Evolutionary conservation across 2,797 vertebrate genomes (phyloP), one percentile per base, ranked within the genome.

Genomic region (Gobio occitaniae): DNA sequence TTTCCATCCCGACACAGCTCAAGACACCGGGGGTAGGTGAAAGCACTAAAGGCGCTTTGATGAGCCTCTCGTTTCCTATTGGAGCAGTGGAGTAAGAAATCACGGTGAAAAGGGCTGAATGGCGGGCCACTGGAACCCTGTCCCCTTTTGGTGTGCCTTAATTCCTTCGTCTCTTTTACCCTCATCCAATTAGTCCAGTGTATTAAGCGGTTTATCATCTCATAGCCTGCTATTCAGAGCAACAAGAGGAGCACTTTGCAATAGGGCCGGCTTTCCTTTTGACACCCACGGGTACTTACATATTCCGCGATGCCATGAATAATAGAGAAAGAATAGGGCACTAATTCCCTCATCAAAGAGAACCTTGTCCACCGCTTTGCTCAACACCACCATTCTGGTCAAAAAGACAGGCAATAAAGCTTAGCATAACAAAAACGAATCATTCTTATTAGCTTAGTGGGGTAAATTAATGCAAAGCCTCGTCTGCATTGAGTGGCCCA

Each of bases 121-220:
- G 96, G 96, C 95, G 86, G 96, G 95, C 96, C 95, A 94, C 95
- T 94, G 96, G 97, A 96, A 96, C 97, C 96, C 93, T 95, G 97
- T 96, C 95, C 96, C 95, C 96, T 96, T 93, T 97, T 95, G 95
- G 96, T 94, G 96, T 93, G 96, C 96, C 96, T 97, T 98, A 98
- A 98, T 98, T 98, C 97, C 96, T 95, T 95, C 96, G 96, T 98
- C 97, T 99, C 98, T 97, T 98, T 96, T 97, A 97, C 98, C 97
- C 97, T 99, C 98, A 99, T 99, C 98, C 98, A 99, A 99, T 99
- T 99, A 99, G 97, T 96, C 96, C 97, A 95, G 97, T 99, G 98
- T 99, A 99, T 99, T 99, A 99, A 99, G 98, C 97, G 98, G 98
- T 99, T 99, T 99, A 99, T 99, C 97, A 98, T 99, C 98, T 99